phyloP scores from a whole-genome alignment of 2,888 invertebrate genomes.

The Melipona bicolor region DNA sequence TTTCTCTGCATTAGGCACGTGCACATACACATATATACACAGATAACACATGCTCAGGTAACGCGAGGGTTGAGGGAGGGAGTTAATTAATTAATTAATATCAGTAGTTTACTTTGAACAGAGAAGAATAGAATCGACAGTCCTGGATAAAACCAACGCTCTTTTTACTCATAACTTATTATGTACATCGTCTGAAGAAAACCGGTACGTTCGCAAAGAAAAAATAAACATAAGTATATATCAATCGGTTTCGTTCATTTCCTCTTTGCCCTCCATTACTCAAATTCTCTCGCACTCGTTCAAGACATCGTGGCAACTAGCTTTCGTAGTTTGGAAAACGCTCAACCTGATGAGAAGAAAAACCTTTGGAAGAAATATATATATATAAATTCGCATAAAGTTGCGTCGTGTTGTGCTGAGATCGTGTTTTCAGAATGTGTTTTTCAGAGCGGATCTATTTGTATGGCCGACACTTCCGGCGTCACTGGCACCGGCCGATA shows the following conservation, averaged over 20 bases:
- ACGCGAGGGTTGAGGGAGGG: background rate
- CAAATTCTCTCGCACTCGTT: background rate
- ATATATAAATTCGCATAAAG: background rate
- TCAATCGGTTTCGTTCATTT: constrained; percentile 74
- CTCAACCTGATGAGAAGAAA: background rate
- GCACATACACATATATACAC: background rate
- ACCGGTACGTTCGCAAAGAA: constrained; percentile 82
- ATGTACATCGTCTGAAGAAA: constrained; percentile 82
- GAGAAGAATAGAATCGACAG: constrained; percentile 49
- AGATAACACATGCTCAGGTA: constrained; percentile 35
- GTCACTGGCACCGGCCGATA: background rate
- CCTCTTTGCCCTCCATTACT: constrained; percentile 37
- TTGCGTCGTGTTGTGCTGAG: constrained; percentile 57
- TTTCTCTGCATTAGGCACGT: background rate
- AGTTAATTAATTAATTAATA: background rate
- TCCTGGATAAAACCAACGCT: constrained; percentile 82
- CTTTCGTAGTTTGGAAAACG: background rate
- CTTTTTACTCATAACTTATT: constrained; percentile 83
- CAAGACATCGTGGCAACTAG: background rate
- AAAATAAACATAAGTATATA: constrained; percentile 83
- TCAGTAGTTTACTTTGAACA: constrained; percentile 54
- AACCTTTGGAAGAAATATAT: background rate
- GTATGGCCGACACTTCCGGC: background rate
- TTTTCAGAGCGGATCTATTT: background rate
- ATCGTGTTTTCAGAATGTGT: background rate